Evolutionary conservation across 2,797 vertebrate genomes (phyloP), one percentile per base, ranked within the genome.

Genomic region (Hirundo rustica): DNA sequence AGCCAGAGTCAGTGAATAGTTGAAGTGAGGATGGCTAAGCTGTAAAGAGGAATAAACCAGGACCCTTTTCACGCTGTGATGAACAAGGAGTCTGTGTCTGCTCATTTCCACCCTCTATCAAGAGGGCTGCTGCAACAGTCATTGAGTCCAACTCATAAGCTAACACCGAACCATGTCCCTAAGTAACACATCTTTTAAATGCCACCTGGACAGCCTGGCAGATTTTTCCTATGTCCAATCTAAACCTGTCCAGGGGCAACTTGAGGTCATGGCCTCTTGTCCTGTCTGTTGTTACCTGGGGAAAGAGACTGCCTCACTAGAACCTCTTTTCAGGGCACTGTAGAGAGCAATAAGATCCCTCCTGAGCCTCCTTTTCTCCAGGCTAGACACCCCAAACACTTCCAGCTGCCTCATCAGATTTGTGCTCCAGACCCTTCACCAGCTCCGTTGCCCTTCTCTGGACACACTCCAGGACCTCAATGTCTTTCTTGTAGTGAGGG

Each of bases 71-170:
- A 18, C 58, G 57, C 16, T 36, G 57, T 12, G 34, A 36, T 58
- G 5, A 58, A 36, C 23, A 36, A 58, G 57, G 26, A 12, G 34
- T 58, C 34, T 26, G 57, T 26, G 34, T 58, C 57, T 36, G 34
- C 57, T 58, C 34, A 58, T 58, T 58, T 58, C 57, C 26, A 18
- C 25, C 11, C 34, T 36, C 34, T 58, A 58, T 13, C 57, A 60
- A 58, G 23, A 60, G 57, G 16, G 25, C 34, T 27, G 16, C 34
- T 26, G 23, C 57, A 38, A 60, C 34, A 60, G 34, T 38, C 16
- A 27, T 60, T 4, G 1, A n/a, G 13, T 54, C 40, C 16, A 61
- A 7, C 19, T 18, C 1, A 0, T 48, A 79, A 44, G 19, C 19
- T 48, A 38, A 36, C 26, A 54, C 53, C 78, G 45, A 66, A 4